A percentile compares a stretch with the other conserved stretches of the same genome.
Evolutionary conservation across 35 echinoderm and acorn worm species (phyloP).

Genomic region (Holothuria glaberrima): DNA sequence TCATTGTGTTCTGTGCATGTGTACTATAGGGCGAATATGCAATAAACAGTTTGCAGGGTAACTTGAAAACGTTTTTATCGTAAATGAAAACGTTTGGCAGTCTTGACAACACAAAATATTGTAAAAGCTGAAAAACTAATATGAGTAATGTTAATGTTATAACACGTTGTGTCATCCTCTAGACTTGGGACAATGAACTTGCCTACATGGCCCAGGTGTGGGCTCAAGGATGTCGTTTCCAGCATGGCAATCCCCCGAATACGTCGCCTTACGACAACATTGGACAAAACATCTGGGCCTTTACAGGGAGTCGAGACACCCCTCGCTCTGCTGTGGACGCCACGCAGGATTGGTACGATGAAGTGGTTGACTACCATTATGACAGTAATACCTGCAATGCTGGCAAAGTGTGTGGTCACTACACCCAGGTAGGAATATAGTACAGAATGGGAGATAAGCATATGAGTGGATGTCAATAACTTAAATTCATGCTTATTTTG

Average conservation of each 20-base stretch:
- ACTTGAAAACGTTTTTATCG: too few relatives aligned
- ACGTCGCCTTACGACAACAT: slow-evolving; percentile 63
- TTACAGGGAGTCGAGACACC: slow-evolving; percentile 31
- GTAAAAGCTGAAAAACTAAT: too few relatives aligned
- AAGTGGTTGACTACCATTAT: slow-evolving; percentile 62
- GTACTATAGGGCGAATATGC: too few relatives aligned
- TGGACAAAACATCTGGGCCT: slow-evolving; percentile 74
- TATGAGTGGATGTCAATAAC: too few relatives aligned
- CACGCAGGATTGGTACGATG: slow-evolving; percentile 74
- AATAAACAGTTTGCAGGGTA: too few relatives aligned
- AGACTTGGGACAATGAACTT: slow-evolving; percentile 69
- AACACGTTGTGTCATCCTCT: background rate
- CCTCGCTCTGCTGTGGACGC: slow-evolving; percentile 26
- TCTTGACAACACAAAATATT: too few relatives aligned
- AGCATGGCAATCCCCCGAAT: slow-evolving; percentile 67
- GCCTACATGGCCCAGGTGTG: slow-evolving; percentile 76
- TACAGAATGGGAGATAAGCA: background rate
- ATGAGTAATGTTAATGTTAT: background rate
- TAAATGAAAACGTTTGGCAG: too few relatives aligned
- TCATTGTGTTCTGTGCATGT: too few relatives aligned
- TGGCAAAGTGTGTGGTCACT: slow-evolving; percentile 53
- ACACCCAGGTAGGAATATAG: slow-evolving; percentile 32
- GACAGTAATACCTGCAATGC: background rate
- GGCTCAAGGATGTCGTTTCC: slow-evolving; percentile 60
- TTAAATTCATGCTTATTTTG: too few relatives aligned